These are phyloP conservation scores for Cnemophilus loriae DNA, from an alignment of 2,113 vertebrate genomes.

Conservation along the genomic window DNA sequence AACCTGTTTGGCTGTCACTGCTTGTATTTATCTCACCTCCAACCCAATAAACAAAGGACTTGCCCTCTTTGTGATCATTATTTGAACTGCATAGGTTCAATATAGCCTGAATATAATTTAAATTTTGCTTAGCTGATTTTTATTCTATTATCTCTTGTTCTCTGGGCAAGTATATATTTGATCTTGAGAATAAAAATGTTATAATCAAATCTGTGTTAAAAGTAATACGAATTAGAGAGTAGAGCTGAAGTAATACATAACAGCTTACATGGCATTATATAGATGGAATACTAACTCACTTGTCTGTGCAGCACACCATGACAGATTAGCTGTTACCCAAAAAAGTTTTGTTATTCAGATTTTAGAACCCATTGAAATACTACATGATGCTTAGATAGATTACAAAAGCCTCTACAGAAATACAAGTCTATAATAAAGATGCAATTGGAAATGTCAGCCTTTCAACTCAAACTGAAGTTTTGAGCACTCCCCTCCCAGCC, in stretches of 20 bases:
- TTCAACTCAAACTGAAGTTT: background rate
- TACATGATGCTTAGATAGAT: background rate
- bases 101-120: background rate
- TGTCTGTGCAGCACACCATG: background rate
- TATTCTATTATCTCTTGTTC: constrained; percentile 36
- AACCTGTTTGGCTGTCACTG: background rate
- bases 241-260: background rate
- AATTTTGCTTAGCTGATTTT: constrained; percentile 12
- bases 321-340: background rate
- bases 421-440: background rate
- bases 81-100: constrained; percentile 2
- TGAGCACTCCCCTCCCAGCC: background rate
- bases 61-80: background rate
- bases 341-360: background rate
- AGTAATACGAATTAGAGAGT: constrained; percentile 16
- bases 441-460: background rate
- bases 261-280: background rate
- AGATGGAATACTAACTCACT: background rate
- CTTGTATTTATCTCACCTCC: background rate
- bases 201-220: constrained; percentile 22
- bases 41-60: background rate
- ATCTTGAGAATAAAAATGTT: constrained; percentile 11
- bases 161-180: constrained; percentile 5
- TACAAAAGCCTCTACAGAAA: background rate
- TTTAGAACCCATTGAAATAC: background rate